Base-by-base conservation (phyloP, 2,113 vertebrate genomes). In the Protobothrops flavoviridis region DNA sequence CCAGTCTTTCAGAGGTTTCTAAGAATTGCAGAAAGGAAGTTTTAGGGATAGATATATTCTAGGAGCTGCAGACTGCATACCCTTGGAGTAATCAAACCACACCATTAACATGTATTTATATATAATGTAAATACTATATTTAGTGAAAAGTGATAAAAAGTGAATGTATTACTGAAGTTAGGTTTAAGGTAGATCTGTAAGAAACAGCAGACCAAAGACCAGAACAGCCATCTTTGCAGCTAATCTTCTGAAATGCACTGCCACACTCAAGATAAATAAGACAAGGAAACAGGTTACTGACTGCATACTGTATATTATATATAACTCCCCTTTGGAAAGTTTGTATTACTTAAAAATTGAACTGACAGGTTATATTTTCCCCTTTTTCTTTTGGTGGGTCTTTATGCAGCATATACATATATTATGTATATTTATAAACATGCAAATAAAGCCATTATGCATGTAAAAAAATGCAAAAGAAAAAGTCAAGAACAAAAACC, bases 401-500 rank as follows among this genome's bases (percentile, higher is more conserved):
- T 92, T 89, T 69, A 17, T 23, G 48, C 26, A 85, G 52, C 45
- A 90, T 55, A 43, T 39, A 90, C 86, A 39, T 90, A 59, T 69
- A 93, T 29, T 50, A 85, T 85, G 9, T 89, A 43, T 55, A 81
- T 53, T 85, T 91, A 91, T 85, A 85, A 85, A 86, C 50, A 53
- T 86, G 85, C 12, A 8, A 59, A 29, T 11, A 57, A 91, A 74
- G 64, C 10, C 48, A 29, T 81, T 43, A 33, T 43, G 33, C 33
- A 81, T 81, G 17, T 81, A 81, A 81, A 81, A 39, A 39, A 81
- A 81, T 81, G 33, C 74, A 43, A 21, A 43, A 81, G 33, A 29
- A 93, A 45, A 90, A 55, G 13, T 53, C 8, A 89, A 90, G 56
- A 85, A 90, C 89, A 59, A 59, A 93, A 90, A 29, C 50, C 87